These are phyloP conservation scores for Perccottus glenii DNA, from an alignment of 2,113 vertebrate species.

Conservation along the genomic window DNA sequence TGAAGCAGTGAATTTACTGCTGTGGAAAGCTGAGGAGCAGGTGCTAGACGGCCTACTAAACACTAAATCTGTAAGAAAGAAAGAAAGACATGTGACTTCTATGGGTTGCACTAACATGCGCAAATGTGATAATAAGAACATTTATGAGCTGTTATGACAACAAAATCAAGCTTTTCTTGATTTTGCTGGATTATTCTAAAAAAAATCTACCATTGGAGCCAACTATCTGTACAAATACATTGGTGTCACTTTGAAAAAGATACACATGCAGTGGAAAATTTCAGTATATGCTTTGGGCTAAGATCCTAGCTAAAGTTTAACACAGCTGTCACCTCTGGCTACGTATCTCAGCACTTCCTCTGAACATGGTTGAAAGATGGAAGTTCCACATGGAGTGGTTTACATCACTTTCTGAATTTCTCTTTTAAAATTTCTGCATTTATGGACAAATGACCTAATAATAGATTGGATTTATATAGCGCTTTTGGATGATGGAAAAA, in stretches of 20 bases:
- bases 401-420: too few species aligned
- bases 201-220: background rate
- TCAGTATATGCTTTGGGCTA: background rate
- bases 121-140: conserved; percentile 8
- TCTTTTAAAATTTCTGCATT: too few species aligned
- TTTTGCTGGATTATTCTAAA: background rate
- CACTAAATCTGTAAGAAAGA: conserved; percentile 10
- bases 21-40: conserved; percentile 24
- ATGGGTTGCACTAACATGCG: conserved; percentile 12
- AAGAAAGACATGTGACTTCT: background rate
- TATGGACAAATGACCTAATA: too few species aligned
- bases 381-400: too few species aligned
- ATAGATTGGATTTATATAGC: too few species aligned
- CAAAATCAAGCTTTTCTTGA: conserved; percentile 8
- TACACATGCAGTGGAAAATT: background rate
- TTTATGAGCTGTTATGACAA: conserved; percentile 26
- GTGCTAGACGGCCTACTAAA: conserved; percentile 29
- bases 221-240: too few species aligned
- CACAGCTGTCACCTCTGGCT: too few species aligned
- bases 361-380: too few species aligned
- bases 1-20: conserved; percentile 32
- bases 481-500: too few species aligned
- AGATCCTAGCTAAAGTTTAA: too few species aligned
- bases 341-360: too few species aligned
- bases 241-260: conserved; percentile 1